Evolutionary conservation across 2,113 vertebrate genomes (phyloP), one percentile per base, ranked within the genome.

Genomic region (Polypterus bichir): DNA sequence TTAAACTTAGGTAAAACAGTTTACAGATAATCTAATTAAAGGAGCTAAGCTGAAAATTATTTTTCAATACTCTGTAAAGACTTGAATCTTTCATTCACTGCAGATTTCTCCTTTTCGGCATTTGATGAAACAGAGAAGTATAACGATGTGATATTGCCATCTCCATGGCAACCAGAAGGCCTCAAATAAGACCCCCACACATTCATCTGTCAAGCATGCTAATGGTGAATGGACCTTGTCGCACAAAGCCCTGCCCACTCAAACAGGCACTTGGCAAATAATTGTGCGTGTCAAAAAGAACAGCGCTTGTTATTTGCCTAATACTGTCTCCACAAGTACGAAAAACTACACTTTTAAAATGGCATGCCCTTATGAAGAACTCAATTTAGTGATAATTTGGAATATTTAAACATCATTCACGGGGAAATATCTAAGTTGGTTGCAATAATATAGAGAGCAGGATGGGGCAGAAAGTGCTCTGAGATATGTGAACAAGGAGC

Each of bases 191-290:
- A 74, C 71, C 66, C 70, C 68, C 67, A 74, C 62, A 67, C 74
- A 76, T 68, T 78, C 73, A 80, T 74, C 77, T 81, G 79, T 81
- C 80, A 82, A 76, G 73, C 76, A 73, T 69, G 72, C 67, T 79
- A 73, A 81, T 80, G 64, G 67, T 3, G 74, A 75, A 71, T 7
- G 70, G 79, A 79, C 76, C 74, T 73, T 75, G 79, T 74, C 79
- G 73, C 79, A 77, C 66, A 76, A 76, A 75, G 77, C 75, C 77
- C 72, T 73, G 78, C 71, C 77, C 79, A 76, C 79, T 80, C 81
- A 79, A 82, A 82, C 76, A 79, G 71, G 74, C 74, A 78, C 73
- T 83, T 79, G 73, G 75, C 78, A 81, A 83, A 81, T 85, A 85
- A 85, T 83, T 83, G 80, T 79, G 77, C 71, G 74, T 82, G 81